Evolutionary conservation across 2,888 invertebrate species (phyloP), one percentile per base, ranked within the genome.

Genomic region (Latrodectus elegans): DNA sequence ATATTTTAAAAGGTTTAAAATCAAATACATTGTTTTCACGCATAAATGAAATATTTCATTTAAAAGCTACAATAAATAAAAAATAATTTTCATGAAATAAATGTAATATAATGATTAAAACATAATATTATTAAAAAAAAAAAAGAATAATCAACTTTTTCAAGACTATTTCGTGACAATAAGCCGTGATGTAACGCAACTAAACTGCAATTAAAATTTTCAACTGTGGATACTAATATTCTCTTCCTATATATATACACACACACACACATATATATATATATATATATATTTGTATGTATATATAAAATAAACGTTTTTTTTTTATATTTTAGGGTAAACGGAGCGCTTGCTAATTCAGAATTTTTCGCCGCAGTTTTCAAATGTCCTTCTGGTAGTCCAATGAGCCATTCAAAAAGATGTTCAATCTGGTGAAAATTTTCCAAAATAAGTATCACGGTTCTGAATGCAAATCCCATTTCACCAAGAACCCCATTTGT

Each of bases 341-440:
- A 88, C 55, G 88, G 88, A 38, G 88, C 79, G 10, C 52, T 88
- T 15, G 76, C 88, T 22, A 88, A 88, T 60, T 88, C 88, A 10
- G 88, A 88, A 65, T 88, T 75, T 49, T 88, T 88, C 15, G 78
- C 88, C 8, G 88, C 88, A 17, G 88, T 88, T 2, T 88, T 88
- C 75, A 88, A 88, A 15, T 88, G 88, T 17, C 88, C 88, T 26
- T 79, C 88, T 4, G 88, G 88, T 0, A 84, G 88, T 38, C 83
- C 88, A 0, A 88, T 88, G 88, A 84, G 84, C 15, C 83, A 88
- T 10, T 14, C 79, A 60, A 88, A 84, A 22, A 65, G 88, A 22
- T 88, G 88, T 14, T 72, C 84, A 55, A 78, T 88, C 1, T 88
- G 88, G 88, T 88, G 78, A 79, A 17, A 12, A 4, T 12, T 15